phyloP scores from a whole-genome alignment of 2,113 vertebrate species.

The Ifrita kowaldi region DNA sequence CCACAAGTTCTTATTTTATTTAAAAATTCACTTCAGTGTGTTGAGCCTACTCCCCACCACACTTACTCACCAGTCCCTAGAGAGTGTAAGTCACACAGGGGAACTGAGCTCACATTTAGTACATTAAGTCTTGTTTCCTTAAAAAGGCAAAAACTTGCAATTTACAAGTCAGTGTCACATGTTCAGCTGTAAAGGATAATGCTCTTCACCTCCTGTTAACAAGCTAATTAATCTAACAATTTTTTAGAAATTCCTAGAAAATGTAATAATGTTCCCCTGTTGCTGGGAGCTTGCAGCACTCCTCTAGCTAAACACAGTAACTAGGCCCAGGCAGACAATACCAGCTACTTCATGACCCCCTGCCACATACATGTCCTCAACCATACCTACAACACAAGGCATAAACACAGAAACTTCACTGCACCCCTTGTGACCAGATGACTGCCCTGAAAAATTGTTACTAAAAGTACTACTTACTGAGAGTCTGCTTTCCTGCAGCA shows the following conservation, averaged over 20 bases:
- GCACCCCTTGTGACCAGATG: background rate
- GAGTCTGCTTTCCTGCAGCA: background rate
- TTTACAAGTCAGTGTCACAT: background rate
- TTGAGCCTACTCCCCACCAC: background rate
- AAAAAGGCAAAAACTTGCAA: background rate
- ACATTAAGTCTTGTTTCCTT: background rate
- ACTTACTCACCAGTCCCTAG: background rate
- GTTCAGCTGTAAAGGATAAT: background rate
- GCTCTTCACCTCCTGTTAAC: background rate
- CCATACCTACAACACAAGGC: background rate
- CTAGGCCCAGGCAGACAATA: background rate
- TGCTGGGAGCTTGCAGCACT: background rate
- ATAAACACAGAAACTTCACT: background rate
- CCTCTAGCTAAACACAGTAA: background rate
- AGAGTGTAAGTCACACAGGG: background rate
- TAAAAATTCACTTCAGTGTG: background rate
- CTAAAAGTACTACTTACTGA: background rate
- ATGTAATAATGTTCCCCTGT: background rate
- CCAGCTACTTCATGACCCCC: too few relatives aligned
- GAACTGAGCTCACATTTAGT: background rate
- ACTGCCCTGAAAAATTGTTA: background rate
- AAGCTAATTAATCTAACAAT: background rate
- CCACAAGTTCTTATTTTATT: background rate
- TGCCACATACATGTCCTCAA: accelerated
- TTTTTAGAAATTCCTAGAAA: background rate